Base-by-base conservation (phyloP, 2,113 vertebrate genomes). In the Melanerpes aurifrons region DNA sequence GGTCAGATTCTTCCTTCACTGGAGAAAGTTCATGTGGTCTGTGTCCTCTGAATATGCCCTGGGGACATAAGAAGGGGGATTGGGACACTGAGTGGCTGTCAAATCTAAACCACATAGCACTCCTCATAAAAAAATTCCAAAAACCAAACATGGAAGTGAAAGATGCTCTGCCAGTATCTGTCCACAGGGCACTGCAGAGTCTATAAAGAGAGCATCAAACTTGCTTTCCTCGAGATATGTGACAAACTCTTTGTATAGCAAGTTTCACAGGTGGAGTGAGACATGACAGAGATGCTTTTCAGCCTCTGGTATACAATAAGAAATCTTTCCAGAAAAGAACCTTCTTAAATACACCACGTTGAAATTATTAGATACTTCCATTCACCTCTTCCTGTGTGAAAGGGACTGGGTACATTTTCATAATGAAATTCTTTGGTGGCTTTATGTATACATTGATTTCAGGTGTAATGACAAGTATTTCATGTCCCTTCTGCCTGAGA, bases 101-200 rank as follows among this genome's bases (percentile, higher is more conserved):
- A 10, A 9, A 2, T 99, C 98, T 84, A 99, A 90, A 15, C 86
- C 57, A 64, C 99, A 99, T 0, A 98, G 98, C 12, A 99, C 45
- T 13, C 56, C 85, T 1, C 86, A 93, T 31, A 98, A 68, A 66
- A 98, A 97, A 89, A 97, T 98, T 37, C 37, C 37, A 37, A 37
- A 37, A 37, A 37, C 37, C 37, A 37, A 37, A 37, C 18, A 99
- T 94, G 0, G 89, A 84, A 7, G 98, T 5, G 95, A 96, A 76
- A 99, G 97, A 9, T 96, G n/a, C 15, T 50, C 47, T 9, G 68
- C 47, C n/a, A 70, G 15, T 18, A 70, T 70, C 24, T 53, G 47
- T 22, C 99, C 98, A 1, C 98, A 99, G 2, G 98, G 98, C 21
- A 98, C 78, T 66, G 98, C 97, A 7, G 99, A 98, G 68, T 99